Base-by-base conservation (phyloP, 2,797 vertebrate genomes). In the Streptopelia turtur region DNA sequence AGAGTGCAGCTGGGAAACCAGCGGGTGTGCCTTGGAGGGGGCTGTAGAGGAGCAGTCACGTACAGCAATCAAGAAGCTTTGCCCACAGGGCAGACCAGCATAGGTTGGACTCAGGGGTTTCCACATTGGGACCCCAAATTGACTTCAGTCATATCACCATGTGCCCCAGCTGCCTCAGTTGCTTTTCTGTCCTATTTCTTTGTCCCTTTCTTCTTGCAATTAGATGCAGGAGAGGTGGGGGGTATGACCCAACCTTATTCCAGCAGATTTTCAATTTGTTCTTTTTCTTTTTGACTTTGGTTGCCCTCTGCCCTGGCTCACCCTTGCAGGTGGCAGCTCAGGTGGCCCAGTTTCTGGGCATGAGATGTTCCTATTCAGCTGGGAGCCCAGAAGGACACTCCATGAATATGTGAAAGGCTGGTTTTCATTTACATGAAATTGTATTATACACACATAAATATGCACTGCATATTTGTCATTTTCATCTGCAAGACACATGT, bases 271-370 rank as follows among this genome's bases (percentile, higher is more conserved):
- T 87, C 20, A 28, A 7, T 56, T 59, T 79, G 15, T 49, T 92
- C 17, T 72, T 83, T 35, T 65, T 37, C 49, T 70, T 28, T 63
- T 70, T 91, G 50, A 69, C 47, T 72, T 77, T 0, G 0, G 22
- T 87, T 79, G 8, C 33, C 11, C 70, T 79, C 52, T 89, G 71
- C 35, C 84, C 84, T 84, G 49, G 14, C 43, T 89, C 87, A 56
- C 89, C 81, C 63, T 82, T 66, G 63, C 83, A 95, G 86, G 66
- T 89, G 88, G 72, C 74, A 72, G 65, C 70, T 95, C 57, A 86
- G 87, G 90, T 83, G 86, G 45, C 81, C 66, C 63, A 72, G 15
- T 83, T 72, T 13, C 66, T 92, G 63, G 53, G 75, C 70, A 60
- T 37, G 52, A 84, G 59, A 52, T 5, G 3, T 87, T 72, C 59